Base-by-base conservation (phyloP, 1,140 invertebrate species). In the Drosophila tani region DNA sequence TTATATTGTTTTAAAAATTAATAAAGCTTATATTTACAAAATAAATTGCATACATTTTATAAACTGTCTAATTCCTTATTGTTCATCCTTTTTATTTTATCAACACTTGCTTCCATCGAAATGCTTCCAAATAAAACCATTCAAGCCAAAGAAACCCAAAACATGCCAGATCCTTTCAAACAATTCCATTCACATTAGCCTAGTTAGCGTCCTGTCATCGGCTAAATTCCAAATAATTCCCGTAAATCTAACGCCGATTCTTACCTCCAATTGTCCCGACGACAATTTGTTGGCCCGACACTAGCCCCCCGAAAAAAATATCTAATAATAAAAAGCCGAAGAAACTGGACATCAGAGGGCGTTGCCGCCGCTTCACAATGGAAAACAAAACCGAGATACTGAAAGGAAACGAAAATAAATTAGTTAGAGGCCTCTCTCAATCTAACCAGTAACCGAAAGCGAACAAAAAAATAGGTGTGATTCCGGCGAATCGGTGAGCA, bases 391-490 rank as follows among this genome's bases (percentile, higher is more conserved):
- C 43, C 46, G 32, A 68, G 45, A 9, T 38, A 55, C 50, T 68
- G 64, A 68, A 68, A 68, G 56, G 64, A 59, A 63, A 63, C 46
- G 29, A 68, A 59, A 74, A 59, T 46, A 56, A 81, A 65, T 64
- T 47, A 43, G 32, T 46, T 65, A 50, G 53, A 41, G 32, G 64
- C 64, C 40, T 21, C 64, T 21, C 64, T 56, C 58, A 21, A 77
- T 77, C 41, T 73, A 59, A 73, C 45, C 67, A 59, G 43, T 24
- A 32, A 17, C 60, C 27, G 17, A 65, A 17, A 40, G 17, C 12
- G 53, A 6, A 29, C 27, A 14, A 29, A 41, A 49, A 71, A 70
- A 71, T 41, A 80, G 81, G 85, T 88, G 85, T 88, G 84, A 81
- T 90, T 90, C 84, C 60, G 21, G 6, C 8, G 85, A 88, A 90